Percentiles rank a stretch among this genome's conserved stretches.
Conservation (phyloP, 2,797 vertebrate species). For the Sebastes nivosus region DNA sequence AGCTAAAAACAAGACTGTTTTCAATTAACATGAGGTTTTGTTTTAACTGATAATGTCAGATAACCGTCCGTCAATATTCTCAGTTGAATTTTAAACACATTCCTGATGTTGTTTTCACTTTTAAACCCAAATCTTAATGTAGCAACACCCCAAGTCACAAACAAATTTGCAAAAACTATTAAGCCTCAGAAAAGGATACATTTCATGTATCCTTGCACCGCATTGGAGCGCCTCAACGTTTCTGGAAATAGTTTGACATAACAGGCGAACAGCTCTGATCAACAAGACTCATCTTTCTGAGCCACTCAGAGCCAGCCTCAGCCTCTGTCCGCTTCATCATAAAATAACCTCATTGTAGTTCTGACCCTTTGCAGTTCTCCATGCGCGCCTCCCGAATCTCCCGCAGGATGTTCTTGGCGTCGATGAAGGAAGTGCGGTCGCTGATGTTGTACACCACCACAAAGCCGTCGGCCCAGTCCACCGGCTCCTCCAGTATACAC, state of each 20-base stretch:
- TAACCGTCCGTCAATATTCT: not conserved
- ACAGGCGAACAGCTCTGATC: not conserved
- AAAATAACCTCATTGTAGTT: not conserved
- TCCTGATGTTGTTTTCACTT: not conserved
- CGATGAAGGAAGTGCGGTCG: conserved; percentile 80
- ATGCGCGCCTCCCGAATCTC: conserved; percentile 79
- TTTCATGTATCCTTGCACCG: not conserved
- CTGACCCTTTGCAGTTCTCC: conserved; percentile 83
- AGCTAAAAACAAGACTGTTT: no score
- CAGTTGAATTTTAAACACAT: not conserved
- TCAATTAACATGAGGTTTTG: no score
- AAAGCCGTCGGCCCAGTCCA: conserved; percentile 85
- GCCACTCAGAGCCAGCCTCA: no score
- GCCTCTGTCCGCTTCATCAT: not conserved
- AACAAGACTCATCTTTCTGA: not conserved
- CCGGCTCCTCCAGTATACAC: conserved; percentile 81
- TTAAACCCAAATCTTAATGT: not conserved
- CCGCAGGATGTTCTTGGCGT: conserved; percentile 78
- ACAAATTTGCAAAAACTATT: not conserved
- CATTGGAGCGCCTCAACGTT: not conserved
- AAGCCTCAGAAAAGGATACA: not conserved
- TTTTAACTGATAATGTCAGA: no score
- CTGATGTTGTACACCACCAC: conserved; percentile 86
- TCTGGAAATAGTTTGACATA: not conserved
- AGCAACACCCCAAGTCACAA: no score